A percentile compares a stretch with the other conserved stretches of the same genome.
phyloP scores from a whole-genome alignment of 2,113 vertebrate genomes.

The Mus pahari region DNA sequence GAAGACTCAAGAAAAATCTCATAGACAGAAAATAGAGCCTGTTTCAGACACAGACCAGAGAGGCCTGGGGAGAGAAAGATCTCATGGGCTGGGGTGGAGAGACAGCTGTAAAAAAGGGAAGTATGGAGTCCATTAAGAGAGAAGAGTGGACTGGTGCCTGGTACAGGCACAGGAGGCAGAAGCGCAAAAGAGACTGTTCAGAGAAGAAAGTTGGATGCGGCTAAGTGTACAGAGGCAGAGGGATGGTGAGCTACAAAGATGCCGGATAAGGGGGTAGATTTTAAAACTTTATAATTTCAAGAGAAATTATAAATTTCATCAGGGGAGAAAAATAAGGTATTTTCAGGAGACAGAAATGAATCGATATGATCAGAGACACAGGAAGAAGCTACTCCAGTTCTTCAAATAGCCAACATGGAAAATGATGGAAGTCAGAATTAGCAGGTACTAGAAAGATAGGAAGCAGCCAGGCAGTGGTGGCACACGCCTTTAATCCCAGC shows the following conservation, averaged over 20 bases:
- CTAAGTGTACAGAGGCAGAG: not conserved
- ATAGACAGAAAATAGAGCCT: not conserved
- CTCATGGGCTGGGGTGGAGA: not conserved
- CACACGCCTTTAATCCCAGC: too few species aligned
- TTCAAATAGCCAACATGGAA: not conserved
- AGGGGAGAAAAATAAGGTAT: not conserved
- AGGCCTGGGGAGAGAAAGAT: not conserved
- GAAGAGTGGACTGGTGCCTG: fast-evolving
- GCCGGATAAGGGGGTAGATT: not conserved
- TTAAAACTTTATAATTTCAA: not conserved
- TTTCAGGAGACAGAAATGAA: not conserved
- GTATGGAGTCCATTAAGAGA: not conserved
- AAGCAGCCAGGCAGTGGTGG: too few species aligned
- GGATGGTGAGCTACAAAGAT: not conserved
- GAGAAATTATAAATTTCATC: not conserved
- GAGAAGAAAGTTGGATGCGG: fast-evolving
- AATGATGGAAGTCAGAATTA: not conserved
- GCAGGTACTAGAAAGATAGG: not conserved
- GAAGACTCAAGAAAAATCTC: not conserved
- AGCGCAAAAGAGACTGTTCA: fast-evolving
- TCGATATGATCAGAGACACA: not conserved
- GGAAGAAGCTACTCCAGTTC: not conserved
- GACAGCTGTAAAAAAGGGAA: not conserved
- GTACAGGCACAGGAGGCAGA: not conserved
- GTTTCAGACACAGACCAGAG: too few species aligned